Evolutionary conservation across 2,113 vertebrate species (phyloP).

Genomic region (Thomomys bottae): DNA sequence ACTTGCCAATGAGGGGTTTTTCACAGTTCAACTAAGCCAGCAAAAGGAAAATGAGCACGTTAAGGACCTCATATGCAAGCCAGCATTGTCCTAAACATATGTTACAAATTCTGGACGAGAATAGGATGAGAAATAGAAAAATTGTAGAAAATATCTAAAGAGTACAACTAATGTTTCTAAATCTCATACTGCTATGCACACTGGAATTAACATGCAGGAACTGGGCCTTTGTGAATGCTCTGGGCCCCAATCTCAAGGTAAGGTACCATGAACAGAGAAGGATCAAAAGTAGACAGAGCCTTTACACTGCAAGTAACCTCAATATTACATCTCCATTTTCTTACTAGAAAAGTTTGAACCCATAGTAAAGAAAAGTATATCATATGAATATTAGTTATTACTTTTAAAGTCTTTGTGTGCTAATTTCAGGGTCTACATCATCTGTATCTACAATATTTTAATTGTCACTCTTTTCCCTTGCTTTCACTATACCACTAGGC

Average conservation of each 20-base stretch:
- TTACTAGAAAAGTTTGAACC: background rate
- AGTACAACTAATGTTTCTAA: background rate
- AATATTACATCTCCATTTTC: background rate
- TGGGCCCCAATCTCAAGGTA: background rate
- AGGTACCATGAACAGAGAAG: background rate
- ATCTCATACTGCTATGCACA: background rate
- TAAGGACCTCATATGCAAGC: background rate
- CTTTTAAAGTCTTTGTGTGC: background rate
- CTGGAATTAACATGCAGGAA: fast-evolving
- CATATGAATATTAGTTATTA: background rate
- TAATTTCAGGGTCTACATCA: background rate
- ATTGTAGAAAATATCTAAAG: background rate
- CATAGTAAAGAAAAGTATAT: background rate
- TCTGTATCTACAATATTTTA: background rate
- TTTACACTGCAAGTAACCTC: background rate
- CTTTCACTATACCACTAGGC: too few relatives aligned
- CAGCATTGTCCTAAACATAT: background rate
- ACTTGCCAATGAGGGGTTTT: background rate
- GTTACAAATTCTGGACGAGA: background rate
- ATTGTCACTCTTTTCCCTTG: background rate
- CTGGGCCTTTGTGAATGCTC: background rate
- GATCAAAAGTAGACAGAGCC: background rate
- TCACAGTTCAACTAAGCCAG: background rate
- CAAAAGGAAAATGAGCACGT: background rate
- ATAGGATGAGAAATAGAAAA: background rate